Percentiles rank a stretch among this genome's conserved stretches.
phyloP scores from a whole-genome alignment of 1,140 invertebrate genomes.

The Paraescarpia echinospica region DNA sequence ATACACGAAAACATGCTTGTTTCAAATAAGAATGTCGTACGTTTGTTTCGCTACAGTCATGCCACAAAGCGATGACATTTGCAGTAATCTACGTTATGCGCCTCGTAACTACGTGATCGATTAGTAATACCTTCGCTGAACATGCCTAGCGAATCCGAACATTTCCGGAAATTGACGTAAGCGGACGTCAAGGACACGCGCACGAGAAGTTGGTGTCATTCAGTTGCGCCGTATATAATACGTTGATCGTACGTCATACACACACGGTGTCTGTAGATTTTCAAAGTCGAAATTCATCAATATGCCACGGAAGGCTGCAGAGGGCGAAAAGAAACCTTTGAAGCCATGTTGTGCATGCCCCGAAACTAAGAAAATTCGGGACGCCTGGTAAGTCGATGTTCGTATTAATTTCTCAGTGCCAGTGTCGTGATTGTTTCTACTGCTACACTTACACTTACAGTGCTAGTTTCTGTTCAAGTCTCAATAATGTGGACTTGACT shows the following conservation, averaged over 20 bases:
- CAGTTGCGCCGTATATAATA: neutral
- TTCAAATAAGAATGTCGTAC: neutral
- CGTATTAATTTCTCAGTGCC: too few species aligned
- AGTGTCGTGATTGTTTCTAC: too few species aligned
- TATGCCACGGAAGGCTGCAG: conserved; percentile 11
- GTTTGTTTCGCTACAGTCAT: neutral
- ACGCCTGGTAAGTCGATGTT: conserved; percentile 78
- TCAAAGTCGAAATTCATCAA: neutral
- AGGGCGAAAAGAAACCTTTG: conserved; percentile 62
- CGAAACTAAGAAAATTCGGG: conserved; percentile 87
- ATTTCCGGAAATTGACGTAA: neutral
- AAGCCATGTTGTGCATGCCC: conserved; percentile 98
- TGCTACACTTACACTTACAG: too few species aligned
- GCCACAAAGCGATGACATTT: neutral
- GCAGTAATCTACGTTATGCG: neutral
- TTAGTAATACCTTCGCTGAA: neutral
- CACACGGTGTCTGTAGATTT: neutral
- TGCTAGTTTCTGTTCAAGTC: too few species aligned
- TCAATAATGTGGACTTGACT: too few species aligned
- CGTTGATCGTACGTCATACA: neutral
- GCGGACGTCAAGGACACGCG: neutral
- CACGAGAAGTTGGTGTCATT: conserved; percentile 4
- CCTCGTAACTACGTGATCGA: neutral
- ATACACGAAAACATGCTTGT: neutral
- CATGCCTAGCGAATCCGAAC: neutral